Evolutionary conservation across 2,113 vertebrate genomes (phyloP), one percentile per base, ranked within the genome.

Genomic region (Numida meleagris): DNA sequence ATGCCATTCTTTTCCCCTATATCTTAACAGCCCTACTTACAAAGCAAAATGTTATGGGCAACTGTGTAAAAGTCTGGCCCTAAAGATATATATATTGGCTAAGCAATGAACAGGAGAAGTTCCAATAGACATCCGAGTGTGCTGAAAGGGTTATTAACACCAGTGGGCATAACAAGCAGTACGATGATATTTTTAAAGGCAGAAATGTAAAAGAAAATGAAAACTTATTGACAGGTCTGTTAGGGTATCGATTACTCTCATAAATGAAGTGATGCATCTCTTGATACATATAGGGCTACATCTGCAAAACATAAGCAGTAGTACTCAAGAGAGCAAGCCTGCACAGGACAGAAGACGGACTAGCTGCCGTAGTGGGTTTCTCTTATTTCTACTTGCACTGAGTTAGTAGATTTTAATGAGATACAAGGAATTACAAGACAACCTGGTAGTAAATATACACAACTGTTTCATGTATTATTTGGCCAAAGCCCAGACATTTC

Each of bases 401-500:
- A 62, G 61, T 88, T 27, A 73, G 70, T n/a, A 92, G 82, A 86
- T 29, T 82, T 83, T 42, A 88, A 74, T 0, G 6, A 83, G 88
- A 94, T 31, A 83, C 33, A 62, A 14, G 16, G 45, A 81, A 18
- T 88, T 83, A 81, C 34, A 68, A 86, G 89, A 65, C 76, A 73
- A 53, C 29, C 34, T 66, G 62, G 66, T 42, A 86, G 86, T 84
- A 91, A 95, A 92, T 78, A 84, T 40, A 19, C 53, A 31, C 80
- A 68, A 14, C 65, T 73, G 79, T 70, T 86, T 76, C 85, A 86
- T 62, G 70, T 36, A 45, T 76, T 42, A 81, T 75, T 95, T 93
- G 92, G 88, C 73, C 80, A 86, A 90, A 90, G 77, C 62, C 80
- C 93, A 95, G 61, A n/a, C 72, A 94, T 90, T 84, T 88, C 70